Evolutionary conservation across 2,888 invertebrate species (phyloP), one percentile per base, ranked within the genome.

Genomic region (Catonia carolina): DNA sequence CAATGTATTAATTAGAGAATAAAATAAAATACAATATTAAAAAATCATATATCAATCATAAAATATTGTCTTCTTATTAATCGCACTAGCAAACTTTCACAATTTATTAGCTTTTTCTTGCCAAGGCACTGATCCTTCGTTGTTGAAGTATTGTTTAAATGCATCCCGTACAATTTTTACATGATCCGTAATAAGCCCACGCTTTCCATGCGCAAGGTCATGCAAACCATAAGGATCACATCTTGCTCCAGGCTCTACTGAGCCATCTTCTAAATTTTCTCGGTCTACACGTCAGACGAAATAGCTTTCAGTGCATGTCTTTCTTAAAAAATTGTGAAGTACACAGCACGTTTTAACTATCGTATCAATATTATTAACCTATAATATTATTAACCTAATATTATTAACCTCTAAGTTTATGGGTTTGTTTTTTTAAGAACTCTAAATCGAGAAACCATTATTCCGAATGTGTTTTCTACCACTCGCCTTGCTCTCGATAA

Each of bases 111-210:
- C n/a, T n/a, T n/a, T 60, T 35, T 53, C 59, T 56, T 61, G 61
- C 59, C 61, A 61, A 50, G 53, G 53, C 35, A 61, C 61, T 45
- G 53, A 53, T 23, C 56, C 56, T 37, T 59, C 57, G 20, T 59
- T 56, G 42, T 54, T 59, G 39, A 61, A 61, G 47, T 61, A 59
- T 14, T 53, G 50, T 17, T 47, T 56, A 41, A 59, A 61, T 12
- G 52, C 4, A 56, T 61, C 56, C 56, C 54, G 48, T 5, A 56
- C 50, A 10, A 20, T 27, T 2, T 14, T 58, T 39, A 54, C 58
- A 58, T 39, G 53, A 10, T 54, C 49, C 31, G 20, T 47, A 51
- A 61, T 55, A 2, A 55, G 53, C 10, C 57, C 58, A 55, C 42
- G 55, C 35, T 39, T 22, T 42, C 49, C 54, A 50, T 52, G 56